phyloP scores from a whole-genome alignment of 2,797 vertebrate genomes.

The Clamator glandarius region DNA sequence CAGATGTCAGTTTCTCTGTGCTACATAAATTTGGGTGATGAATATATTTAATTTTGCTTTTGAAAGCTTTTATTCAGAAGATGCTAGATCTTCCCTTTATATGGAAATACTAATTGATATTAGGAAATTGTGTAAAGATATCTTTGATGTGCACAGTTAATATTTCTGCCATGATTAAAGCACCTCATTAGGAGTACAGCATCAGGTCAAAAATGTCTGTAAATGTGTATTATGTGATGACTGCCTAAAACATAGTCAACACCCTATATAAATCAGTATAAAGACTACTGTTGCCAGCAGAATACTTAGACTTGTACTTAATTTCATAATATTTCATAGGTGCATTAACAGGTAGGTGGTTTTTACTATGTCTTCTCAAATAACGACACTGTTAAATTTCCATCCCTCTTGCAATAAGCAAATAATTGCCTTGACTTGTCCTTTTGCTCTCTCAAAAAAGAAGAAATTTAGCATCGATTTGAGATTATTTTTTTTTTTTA shows the following conservation, averaged over 20 bases:
- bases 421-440: neutral
- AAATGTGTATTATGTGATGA: neutral
- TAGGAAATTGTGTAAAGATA: constrained; percentile 42
- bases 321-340: neutral
- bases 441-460: neutral
- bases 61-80: constrained; percentile 49
- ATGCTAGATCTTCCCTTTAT: constrained; percentile 39
- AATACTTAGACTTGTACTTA: neutral
- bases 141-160: neutral
- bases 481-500: neutral
- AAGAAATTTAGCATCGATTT: neutral
- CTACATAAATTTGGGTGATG: constrained; percentile 56
- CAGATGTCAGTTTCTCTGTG: constrained; percentile 59
- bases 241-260: neutral
- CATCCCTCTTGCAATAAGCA: neutral
- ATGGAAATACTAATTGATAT: constrained; percentile 47
- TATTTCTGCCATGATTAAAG: constrained; percentile 31
- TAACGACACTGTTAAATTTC: neutral
- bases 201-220: neutral
- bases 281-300: neutral
- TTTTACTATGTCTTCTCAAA: neutral
- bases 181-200: neutral
- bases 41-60: constrained; percentile 65
- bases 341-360: neutral
- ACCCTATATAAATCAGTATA: neutral